Base-by-base conservation (phyloP, 1,140 invertebrate genomes). In the Thereuonema tuberculata region DNA sequence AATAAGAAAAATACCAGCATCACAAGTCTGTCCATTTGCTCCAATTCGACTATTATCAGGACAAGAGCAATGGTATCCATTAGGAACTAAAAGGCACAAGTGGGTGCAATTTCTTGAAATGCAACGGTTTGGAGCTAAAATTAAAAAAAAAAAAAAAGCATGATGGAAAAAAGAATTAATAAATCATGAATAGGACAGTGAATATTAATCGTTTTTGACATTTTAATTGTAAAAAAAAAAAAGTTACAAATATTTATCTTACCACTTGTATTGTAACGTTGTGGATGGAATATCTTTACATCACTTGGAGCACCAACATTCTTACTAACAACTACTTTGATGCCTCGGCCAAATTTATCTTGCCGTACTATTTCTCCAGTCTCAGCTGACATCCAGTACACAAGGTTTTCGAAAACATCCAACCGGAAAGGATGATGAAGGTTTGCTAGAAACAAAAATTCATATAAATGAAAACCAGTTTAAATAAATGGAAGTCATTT, bases 331-430 rank as follows among this genome's bases (percentile, higher is more conserved):
- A 81, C 77, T 1, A 87, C 84, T 25, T 87, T 85, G n/a, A 96
- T 88, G 14, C 93, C 93, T 64, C 92, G 75, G 2, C 93, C 94
- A 75, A 98, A 97, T 77, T 98, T 98, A 68, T 98, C 92, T 69
- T 94, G 89, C 48, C 80, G 80, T 2, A 89, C 75, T 0, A 98
- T 76, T 68, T 91, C 88, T 0, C 90, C 90, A 0, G 82, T 83
- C 63, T 89, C 84, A 56, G 83, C 78, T 0, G 89, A 90, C 2
- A 89, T 78, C 88, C 91, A 98, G 71, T 86, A 98, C 50, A 98
- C 65, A 48, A 81, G 81, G 21, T 85, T 89, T 74, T 96, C 93
- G 73, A 97, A 98, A 0, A 98, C 82, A 71, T 98, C 94, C 58
- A 98, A 67, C 0, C 87, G 85, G 29, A 91, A 77, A 0, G 93